phyloP scores from a whole-genome alignment of 92 coral and sea anemone species.

The Bergia puertoricense region DNA sequence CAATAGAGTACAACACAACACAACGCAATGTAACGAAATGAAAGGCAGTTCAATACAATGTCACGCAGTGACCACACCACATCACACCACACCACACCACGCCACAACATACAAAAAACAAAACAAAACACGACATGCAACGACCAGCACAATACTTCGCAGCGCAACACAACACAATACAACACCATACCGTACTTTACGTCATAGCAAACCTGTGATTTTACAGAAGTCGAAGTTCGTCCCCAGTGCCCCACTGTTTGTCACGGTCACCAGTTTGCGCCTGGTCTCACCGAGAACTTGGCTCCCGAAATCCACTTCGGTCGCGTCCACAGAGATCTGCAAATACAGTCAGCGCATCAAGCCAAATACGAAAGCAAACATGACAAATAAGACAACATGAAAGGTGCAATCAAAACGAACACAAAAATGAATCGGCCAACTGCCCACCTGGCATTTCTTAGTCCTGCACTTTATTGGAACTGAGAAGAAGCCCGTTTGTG shows the following conservation, averaged over 20 bases:
- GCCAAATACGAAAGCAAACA: neutral
- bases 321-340: conserved; percentile 77
- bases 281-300: conserved; percentile 98
- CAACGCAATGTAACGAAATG: no score
- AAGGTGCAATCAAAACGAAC: neutral
- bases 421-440: neutral
- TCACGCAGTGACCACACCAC: no score
- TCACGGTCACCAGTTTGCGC: conserved; percentile 68
- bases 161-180: neutral
- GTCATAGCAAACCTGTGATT: conserved; percentile 65
- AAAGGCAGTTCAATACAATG: no score
- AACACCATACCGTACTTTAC: neutral
- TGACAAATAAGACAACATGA: no score
- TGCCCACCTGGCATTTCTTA: conserved; percentile 91
- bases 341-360: neutral
- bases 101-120: neutral
- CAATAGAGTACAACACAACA: neutral
- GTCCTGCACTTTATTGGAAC: conserved; percentile 93
- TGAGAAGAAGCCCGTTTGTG: conserved; percentile 97
- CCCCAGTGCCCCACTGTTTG: conserved; percentile 91
- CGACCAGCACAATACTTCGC: neutral
- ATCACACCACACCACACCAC: no score
- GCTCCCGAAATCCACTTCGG: conserved; percentile 86
- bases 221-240: conserved; percentile 80
- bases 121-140: neutral